Evolutionary conservation across 2,797 vertebrate species (phyloP), one percentile per base, ranked within the genome.

Genomic region (Pangasius macronema): DNA sequence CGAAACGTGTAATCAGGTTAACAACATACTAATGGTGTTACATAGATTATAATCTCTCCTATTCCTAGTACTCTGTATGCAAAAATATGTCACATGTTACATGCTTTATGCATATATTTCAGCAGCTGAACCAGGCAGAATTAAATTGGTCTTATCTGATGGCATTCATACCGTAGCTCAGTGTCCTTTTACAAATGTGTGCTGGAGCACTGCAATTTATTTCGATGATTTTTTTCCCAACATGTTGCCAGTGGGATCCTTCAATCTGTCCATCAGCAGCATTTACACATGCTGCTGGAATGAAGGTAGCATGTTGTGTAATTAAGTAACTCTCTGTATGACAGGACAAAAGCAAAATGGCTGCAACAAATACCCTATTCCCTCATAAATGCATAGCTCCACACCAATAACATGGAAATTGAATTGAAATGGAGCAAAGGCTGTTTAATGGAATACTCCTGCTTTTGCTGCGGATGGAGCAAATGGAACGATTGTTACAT

Each of bases 1-100:
- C 68, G 76, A 88, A 79, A 80, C 51, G 14, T 59, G 42, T 88
- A 86, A 90, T 86, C 86, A 85, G 36, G 20, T 88, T 88, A 87
- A 61, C 51, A 57, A 33, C 46, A 39, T 68, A 3, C 61, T 90
- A 77, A 87, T 85, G 59, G 46, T 87, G n/a, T 85, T 70, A 72
- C 46, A 51, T 82, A 53, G 24, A 65, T n/a, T 63, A 81, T 80
- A 88, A 85, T 86, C 86, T 83, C 16, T 88, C 73, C 36, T 80
- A 27, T 70, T 67, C 36, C 49, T 53, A 13, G 30, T 70, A 81
- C 10, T 57, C 14, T 55, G 36, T 79, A 70, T 33, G 51, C 75
- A 85, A 55, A 55, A 42, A 84, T 57, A 24, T 86, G 65, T 61
- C 51, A 68, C 33, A 68, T 27, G 5, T 30, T 53, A 30, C 63